A percentile compares a stretch with the other conserved stretches of the same genome.
Evolutionary conservation across 2,113 vertebrate genomes (phyloP).

Genomic region (Vombatus ursinus): DNA sequence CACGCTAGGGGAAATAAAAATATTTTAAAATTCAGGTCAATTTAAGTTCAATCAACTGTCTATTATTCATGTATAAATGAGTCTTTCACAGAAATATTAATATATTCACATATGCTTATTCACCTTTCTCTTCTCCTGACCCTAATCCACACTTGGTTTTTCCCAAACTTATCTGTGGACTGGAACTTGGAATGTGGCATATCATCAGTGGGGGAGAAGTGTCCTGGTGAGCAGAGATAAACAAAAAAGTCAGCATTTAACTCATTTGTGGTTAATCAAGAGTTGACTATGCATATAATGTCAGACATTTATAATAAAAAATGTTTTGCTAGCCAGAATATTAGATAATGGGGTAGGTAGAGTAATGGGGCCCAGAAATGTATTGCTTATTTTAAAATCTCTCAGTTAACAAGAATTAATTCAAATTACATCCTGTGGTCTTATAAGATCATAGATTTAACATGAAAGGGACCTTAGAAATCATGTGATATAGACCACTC

Average conservation of each 20-base stretch:
- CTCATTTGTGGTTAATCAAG: not conserved
- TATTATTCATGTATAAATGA: not conserved
- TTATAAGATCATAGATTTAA: not conserved
- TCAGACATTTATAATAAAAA: not conserved
- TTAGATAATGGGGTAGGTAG: not conserved
- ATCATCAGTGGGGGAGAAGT: not conserved
- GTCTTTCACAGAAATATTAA: not conserved
- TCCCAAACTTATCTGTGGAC: not conserved
- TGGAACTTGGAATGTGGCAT: not conserved
- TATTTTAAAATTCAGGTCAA: not conserved
- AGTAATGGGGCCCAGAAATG: not conserved
- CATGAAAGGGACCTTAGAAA: not conserved
- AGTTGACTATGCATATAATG: not conserved
- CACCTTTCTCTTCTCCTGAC: not conserved
- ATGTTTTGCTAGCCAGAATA: not conserved
- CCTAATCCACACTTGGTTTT: not conserved
- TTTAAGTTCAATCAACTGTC: not conserved
- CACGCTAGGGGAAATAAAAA: constrained; percentile 10
- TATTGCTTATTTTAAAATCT: not conserved
- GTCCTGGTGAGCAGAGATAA: not conserved
- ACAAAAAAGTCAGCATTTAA: not conserved
- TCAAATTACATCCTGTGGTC: not conserved
- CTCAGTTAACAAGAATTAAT: not conserved
- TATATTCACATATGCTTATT: not conserved
- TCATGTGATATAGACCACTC: not conserved